Percentiles rank a stretch among this genome's conserved stretches.
Conservation (phyloP, 2,113 vertebrate species). For the Ariopsis seemanni region DNA sequence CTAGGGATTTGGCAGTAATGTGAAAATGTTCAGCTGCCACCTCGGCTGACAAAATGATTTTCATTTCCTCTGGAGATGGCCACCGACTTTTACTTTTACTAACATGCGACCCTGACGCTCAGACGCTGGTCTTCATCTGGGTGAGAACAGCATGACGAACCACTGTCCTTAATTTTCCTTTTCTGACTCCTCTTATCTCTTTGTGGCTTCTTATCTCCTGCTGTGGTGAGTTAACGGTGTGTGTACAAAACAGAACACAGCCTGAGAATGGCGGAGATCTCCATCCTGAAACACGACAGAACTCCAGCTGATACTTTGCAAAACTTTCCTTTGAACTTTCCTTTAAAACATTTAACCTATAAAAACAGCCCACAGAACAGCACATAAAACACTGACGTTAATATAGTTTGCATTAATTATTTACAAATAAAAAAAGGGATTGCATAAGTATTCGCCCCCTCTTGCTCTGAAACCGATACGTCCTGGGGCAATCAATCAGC, state of each 20-base stretch:
- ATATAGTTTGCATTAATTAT: too few species aligned
- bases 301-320: not conserved
- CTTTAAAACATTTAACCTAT: too few species aligned
- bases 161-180: not conserved
- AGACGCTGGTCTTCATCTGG: not conserved
- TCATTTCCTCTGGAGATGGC: not conserved
- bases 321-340: too few species aligned
- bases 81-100: not conserved
- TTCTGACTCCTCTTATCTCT: not conserved
- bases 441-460: not conserved
- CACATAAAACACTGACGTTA: too few species aligned
- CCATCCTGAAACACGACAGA: not conserved
- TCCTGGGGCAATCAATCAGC: not conserved
- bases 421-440: not conserved
- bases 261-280: not conserved
- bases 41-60: not conserved
- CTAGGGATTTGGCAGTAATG: conserved; percentile 26
- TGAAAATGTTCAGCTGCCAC: conserved; percentile 33
- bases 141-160: not conserved
- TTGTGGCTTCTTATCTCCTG: not conserved
- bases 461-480: not conserved
- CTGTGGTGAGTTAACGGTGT: not conserved
- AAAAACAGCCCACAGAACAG: too few species aligned
- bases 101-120: not conserved
- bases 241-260: not conserved